A percentile compares a stretch with the other conserved stretches of the same genome.
Conservation (phyloP, 2,113 vertebrate genomes). For the Psettodes erumei region DNA sequence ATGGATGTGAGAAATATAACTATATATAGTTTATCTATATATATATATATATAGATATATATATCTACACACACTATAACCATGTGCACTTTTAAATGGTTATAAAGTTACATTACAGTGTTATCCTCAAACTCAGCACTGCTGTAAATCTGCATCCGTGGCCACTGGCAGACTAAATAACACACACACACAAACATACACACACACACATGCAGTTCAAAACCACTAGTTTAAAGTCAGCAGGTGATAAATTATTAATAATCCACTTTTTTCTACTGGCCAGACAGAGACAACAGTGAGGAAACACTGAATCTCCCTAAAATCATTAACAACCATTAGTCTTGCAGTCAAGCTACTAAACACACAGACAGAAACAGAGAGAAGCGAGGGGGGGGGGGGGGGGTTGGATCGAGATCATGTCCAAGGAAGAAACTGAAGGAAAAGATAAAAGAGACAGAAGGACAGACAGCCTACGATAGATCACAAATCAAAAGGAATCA, state of each 20-base stretch:
- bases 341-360: slow-evolving; percentile 35
- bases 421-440: slow-evolving; percentile 29
- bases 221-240: slow-evolving; percentile 54
- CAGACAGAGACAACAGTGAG: slow-evolving; percentile 43
- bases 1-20: slow-evolving; percentile 14
- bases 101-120: slow-evolving; percentile 38
- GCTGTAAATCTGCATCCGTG: slow-evolving; percentile 49
- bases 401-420: slow-evolving; percentile 10
- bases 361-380: slow-evolving; percentile 15
- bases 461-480: slow-evolving; percentile 22
- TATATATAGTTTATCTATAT: too few relatives aligned
- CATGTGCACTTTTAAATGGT: slow-evolving; percentile 36
- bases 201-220: slow-evolving; percentile 21
- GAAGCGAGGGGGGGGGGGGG: neutral
- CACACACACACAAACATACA: slow-evolving; percentile 4
- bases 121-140: slow-evolving; percentile 9
- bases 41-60: too few relatives aligned
- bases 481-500: slow-evolving; percentile 39
- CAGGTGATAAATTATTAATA: slow-evolving; percentile 65
- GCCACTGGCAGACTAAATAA: slow-evolving; percentile 45
- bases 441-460: slow-evolving; percentile 44
- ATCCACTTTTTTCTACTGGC: slow-evolving; percentile 44
- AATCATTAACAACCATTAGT: slow-evolving; percentile 62
- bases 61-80: neutral
- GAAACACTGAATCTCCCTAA: slow-evolving; percentile 46